These are phyloP conservation scores for Liodrosophila aerea DNA, from an alignment of 2,888 invertebrate genomes.

Conservation along the genomic window DNA sequence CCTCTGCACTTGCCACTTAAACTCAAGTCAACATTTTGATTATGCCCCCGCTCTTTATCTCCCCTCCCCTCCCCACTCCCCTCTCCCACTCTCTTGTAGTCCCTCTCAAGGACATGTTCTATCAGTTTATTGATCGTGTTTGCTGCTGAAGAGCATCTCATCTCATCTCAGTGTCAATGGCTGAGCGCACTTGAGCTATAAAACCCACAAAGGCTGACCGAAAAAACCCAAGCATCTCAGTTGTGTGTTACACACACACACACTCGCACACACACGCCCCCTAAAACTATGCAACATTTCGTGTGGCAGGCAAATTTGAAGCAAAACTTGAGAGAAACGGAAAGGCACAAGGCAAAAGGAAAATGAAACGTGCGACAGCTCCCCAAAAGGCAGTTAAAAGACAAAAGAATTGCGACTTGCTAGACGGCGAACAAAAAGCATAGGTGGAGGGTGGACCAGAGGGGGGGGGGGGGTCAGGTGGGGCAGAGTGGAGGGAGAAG, in stretches of 20 bases:
- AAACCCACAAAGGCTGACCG: not conserved
- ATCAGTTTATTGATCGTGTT: conserved; percentile 6
- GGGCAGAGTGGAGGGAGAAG: not conserved
- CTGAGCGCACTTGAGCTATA: conserved; percentile 2
- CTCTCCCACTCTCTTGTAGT: not conserved
- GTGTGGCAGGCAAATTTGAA: conserved; percentile 59
- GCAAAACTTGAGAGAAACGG: conserved; percentile 7
- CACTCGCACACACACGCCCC: conserved; percentile 12
- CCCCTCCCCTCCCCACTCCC: too few species aligned
- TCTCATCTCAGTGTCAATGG: conserved; percentile 7
- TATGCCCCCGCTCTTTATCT: too few species aligned
- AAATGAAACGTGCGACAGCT: conserved; percentile 56
- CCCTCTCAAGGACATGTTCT: conserved; percentile 2
- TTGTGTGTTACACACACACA: conserved; percentile 7
- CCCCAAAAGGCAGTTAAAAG: conserved; percentile 64
- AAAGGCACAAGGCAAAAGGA: conserved; percentile 11
- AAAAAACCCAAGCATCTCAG: too few species aligned
- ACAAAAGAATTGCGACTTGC: conserved; percentile 68
- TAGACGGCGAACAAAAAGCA: conserved; percentile 14
- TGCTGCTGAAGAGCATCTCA: too few species aligned
- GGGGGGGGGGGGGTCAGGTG: not conserved
- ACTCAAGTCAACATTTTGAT: too few species aligned
- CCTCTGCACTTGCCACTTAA: too few species aligned
- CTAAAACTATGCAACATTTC: conserved; percentile 39
- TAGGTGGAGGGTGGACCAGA: conserved; percentile 7